These are phyloP conservation scores for Bradysia coprophila DNA, from an alignment of 1,140 invertebrate species.

Conservation along the genomic window DNA sequence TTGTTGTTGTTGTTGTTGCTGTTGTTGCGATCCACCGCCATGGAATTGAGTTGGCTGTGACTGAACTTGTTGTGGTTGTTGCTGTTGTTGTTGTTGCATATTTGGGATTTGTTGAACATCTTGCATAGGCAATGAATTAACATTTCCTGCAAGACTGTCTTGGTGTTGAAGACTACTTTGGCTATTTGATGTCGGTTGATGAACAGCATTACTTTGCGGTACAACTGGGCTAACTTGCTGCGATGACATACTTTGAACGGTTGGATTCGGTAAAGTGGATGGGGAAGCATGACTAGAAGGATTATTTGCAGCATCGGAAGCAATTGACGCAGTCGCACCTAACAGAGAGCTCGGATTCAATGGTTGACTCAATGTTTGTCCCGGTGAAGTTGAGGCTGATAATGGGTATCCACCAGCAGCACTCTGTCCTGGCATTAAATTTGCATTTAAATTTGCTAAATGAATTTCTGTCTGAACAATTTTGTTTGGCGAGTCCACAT, in stretches of 20 bases:
- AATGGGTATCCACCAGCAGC: not conserved
- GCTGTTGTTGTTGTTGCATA: slow-evolving; percentile 7
- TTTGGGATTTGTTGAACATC: slow-evolving; percentile 7
- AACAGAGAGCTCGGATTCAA: slow-evolving; percentile 4
- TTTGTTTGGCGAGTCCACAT: not conserved
- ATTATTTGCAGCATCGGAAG: not conserved
- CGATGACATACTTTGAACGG: slow-evolving; percentile 30
- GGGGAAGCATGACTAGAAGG: slow-evolving; percentile 18
- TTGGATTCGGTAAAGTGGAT: slow-evolving; percentile 25
- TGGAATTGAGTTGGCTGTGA: slow-evolving; percentile 6
- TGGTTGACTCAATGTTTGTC: slow-evolving; percentile 6
- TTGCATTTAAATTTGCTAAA: not conserved
- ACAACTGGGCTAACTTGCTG: slow-evolving; percentile 33
- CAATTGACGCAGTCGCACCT: not conserved
- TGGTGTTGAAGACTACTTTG: slow-evolving; percentile 16
- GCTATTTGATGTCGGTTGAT: slow-evolving; percentile 27
- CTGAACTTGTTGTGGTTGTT: slow-evolving; percentile 3
- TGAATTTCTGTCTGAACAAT: not conserved
- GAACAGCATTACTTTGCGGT: slow-evolving; percentile 23
- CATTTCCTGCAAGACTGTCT: slow-evolving; percentile 3
- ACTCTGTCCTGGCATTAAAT: slow-evolving; percentile 1
- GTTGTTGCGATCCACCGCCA: not conserved
- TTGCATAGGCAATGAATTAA: not conserved
- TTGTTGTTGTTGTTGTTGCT: slow-evolving; percentile 1
- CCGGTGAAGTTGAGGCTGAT: not conserved